Conservation (phyloP, 2,113 vertebrate genomes). For the Acanthisitta chloris region DNA sequence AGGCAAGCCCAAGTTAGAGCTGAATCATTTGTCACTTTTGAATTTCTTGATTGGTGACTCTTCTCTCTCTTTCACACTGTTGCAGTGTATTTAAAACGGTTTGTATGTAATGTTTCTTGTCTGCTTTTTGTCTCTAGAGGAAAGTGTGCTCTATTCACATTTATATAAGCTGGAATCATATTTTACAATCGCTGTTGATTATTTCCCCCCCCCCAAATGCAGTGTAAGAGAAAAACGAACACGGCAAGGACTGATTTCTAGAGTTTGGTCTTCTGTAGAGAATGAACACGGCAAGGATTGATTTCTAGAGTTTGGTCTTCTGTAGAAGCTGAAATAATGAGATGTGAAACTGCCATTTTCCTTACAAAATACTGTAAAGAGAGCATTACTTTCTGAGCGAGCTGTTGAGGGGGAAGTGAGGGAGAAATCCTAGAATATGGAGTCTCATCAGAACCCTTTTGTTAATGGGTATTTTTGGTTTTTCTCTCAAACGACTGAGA, state of each 20-base stretch:
- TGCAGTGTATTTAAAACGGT: slow-evolving; percentile 64
- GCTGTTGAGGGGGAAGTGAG: slow-evolving; percentile 56
- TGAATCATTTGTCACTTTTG: slow-evolving; percentile 17
- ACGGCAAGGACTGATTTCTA: slow-evolving; percentile 54
- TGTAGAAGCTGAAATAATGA: slow-evolving; percentile 61
- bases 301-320: slow-evolving; percentile 52
- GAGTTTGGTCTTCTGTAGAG: slow-evolving; percentile 52
- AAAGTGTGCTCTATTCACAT: slow-evolving; percentile 61
- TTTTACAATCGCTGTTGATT: slow-evolving; percentile 53
- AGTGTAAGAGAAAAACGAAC: slow-evolving; percentile 50
- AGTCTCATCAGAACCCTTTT: slow-evolving; percentile 73
- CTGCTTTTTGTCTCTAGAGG: slow-evolving; percentile 62
- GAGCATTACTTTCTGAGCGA: slow-evolving; percentile 66
- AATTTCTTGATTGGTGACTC: slow-evolving; percentile 63
- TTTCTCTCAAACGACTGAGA: slow-evolving; percentile 69
- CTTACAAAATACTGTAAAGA: slow-evolving; percentile 60
- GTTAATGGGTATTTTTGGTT: slow-evolving; percentile 77
- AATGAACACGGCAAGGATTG: slow-evolving; percentile 50
- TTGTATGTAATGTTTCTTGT: slow-evolving; percentile 63
- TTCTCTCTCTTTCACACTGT: slow-evolving; percentile 46
- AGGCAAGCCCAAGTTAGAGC: slow-evolving; percentile 24
- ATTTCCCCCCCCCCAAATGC: background rate
- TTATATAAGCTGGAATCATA: slow-evolving; percentile 73
- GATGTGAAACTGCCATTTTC: slow-evolving; percentile 56
- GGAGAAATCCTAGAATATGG: slow-evolving; percentile 58